phyloP scores from a whole-genome alignment of 2,113 vertebrate species.

The Trogon surrucura region DNA sequence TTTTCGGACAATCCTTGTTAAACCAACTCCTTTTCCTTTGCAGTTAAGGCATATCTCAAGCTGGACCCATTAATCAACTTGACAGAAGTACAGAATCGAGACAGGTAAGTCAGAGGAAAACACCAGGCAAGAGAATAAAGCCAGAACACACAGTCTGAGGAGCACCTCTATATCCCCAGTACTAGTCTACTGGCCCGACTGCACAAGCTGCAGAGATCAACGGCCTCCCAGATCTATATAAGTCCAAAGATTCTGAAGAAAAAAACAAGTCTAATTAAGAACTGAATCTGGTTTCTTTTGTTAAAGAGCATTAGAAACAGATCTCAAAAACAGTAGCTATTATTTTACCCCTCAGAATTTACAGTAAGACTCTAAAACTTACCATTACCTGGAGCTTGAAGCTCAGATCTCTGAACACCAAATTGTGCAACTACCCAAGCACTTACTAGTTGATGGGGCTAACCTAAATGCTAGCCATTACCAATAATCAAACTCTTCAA shows the following conservation, averaged over 20 bases:
- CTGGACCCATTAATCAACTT: background rate
- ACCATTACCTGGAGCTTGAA: background rate
- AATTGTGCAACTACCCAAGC: background rate
- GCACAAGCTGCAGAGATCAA: background rate
- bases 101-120: background rate
- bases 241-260: background rate
- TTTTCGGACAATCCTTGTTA: background rate
- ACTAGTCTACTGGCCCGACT: background rate
- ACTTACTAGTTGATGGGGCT: background rate
- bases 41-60: background rate
- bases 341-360: background rate
- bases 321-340: background rate
- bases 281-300: background rate
- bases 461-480: background rate
- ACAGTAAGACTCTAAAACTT: background rate
- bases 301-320: background rate
- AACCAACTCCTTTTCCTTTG: background rate
- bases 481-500: background rate
- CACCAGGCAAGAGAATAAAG: background rate
- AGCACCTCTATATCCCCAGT: background rate
- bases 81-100: background rate
- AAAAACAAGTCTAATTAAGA: background rate
- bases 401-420: background rate
- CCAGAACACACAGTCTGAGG: rapidly evolving
- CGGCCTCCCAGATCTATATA: background rate